These are phyloP conservation scores for Zaprionus taronus DNA, from an alignment of 1,140 invertebrate genomes.

Conservation along the genomic window DNA sequence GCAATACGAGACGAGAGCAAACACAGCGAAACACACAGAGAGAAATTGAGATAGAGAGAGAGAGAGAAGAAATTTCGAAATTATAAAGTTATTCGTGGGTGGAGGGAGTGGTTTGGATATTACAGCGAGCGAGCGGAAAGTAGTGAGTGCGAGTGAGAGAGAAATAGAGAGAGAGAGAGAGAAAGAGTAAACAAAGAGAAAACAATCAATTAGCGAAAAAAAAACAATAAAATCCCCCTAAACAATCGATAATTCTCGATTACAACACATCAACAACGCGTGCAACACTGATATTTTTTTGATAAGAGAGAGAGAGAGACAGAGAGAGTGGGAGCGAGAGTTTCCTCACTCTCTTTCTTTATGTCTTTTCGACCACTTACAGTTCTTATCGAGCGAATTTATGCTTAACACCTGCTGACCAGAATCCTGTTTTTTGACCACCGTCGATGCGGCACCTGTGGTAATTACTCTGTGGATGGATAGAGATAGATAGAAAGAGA, in stretches of 20 bases:
- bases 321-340: constrained; percentile 14
- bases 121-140: constrained; percentile 69
- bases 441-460: constrained; percentile 71
- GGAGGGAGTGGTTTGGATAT: background rate
- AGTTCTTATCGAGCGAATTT: constrained; percentile 83
- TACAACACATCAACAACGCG: constrained; percentile 73
- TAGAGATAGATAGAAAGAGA: constrained; percentile 22
- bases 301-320: background rate
- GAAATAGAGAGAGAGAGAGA: constrained; percentile 52
- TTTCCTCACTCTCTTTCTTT: background rate
- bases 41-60: constrained; percentile 23
- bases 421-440: constrained; percentile 81
- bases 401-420: constrained; percentile 82
- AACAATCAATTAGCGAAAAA: constrained; percentile 71
- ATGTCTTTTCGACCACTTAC: constrained; percentile 66
- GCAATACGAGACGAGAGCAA: constrained; percentile 41
- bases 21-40: constrained; percentile 20
- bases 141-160: constrained; percentile 39
- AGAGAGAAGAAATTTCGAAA: constrained; percentile 36
- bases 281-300: constrained; percentile 68
- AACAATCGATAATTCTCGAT: constrained; percentile 48
- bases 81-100: constrained; percentile 28
- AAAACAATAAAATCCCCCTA: constrained; percentile 56
- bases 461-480: constrained; percentile 76
- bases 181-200: constrained; percentile 65